Evolutionary conservation across 2,113 vertebrate species (phyloP), one percentile per base, ranked within the genome.

Genomic region (Prochilodus magdalenae): DNA sequence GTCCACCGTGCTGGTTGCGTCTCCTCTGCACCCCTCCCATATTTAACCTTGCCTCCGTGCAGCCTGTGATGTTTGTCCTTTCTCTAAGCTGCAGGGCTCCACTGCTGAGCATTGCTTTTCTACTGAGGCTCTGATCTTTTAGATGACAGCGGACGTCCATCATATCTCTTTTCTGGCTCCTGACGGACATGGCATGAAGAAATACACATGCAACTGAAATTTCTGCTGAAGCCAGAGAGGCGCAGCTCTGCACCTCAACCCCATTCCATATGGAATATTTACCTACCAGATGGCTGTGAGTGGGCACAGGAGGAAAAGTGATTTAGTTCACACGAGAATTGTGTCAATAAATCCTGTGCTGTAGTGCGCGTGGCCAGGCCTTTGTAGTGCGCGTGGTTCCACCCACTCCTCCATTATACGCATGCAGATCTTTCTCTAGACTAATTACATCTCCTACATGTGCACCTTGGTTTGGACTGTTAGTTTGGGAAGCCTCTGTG

Each of bases 141-240:
- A 53, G 49, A 55, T 83, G 59, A 81, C 66, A 71, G 73, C 33
- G 33, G 66, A 72, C 70, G 79, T 73, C 59, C 67, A 77, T 77
- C 59, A 77, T 47, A 44, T 57, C 29, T 13, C 40, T 65, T 55
- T 76, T 4, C 1, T 47, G 27, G 4, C 63, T 60, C 44, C 44
- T 57, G 70, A 59, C 55, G 14, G 69, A 70, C n/a, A n/a, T 57
- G 69, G 51, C 55, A 70, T 57, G 55, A 80, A 67, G 76, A 57
- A 79, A 16, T 36, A 44, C 47, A 75, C 60, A 26, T 33, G 49
- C 22, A 53, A 30, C 49, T 26, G 18, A 14, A 49, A 73, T 26
- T 10, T 40, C 36, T 11, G 8, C 27, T 49, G n/a, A 44, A 49
- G 30, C 7, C n/a, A 60, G n/a, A 33, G 49, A 67, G 8, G 44